These are phyloP conservation scores for Hirundo rustica DNA, from an alignment of 2,797 vertebrate genomes.

Conservation along the genomic window DNA sequence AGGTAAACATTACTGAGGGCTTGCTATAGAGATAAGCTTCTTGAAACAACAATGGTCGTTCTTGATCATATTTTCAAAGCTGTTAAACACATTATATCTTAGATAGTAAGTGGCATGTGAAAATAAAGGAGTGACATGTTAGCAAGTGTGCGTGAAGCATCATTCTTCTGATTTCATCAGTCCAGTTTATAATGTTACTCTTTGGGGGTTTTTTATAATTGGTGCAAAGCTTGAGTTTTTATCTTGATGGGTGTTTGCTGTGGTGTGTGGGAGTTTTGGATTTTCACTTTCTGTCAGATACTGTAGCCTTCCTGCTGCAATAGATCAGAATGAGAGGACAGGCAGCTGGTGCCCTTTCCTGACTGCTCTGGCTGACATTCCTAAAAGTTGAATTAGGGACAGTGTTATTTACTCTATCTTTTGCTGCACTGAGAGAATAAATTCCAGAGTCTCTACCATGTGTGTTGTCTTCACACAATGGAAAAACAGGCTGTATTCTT, in stretches of 20 bases:
- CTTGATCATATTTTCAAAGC: not conserved
- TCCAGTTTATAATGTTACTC: not conserved
- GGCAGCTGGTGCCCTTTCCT: conserved; percentile 58
- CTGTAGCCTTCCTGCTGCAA: not conserved
- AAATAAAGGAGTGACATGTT: not conserved
- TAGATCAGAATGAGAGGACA: conserved; percentile 32
- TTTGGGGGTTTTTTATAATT: not conserved
- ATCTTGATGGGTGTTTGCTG: not conserved
- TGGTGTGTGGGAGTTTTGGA: not conserved
- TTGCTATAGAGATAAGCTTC: not conserved
- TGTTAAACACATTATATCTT: not conserved
- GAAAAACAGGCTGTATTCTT: not conserved
- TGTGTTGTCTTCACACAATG: conserved; percentile 23
- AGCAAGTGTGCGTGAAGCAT: not conserved
- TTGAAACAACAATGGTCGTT: not conserved
- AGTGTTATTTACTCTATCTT: conserved; percentile 63
- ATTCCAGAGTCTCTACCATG: not conserved
- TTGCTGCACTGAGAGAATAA: conserved; percentile 29
- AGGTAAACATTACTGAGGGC: not conserved
- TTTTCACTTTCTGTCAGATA: not conserved
- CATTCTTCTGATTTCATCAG: not conserved
- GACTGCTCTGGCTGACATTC: conserved; percentile 55
- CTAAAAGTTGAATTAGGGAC: conserved; percentile 66
- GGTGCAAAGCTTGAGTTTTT: not conserved
- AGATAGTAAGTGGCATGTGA: not conserved